Evolutionary conservation across 1,140 invertebrate species (phyloP), one percentile per base, ranked within the genome.

Genomic region (Drosophila mayri): DNA sequence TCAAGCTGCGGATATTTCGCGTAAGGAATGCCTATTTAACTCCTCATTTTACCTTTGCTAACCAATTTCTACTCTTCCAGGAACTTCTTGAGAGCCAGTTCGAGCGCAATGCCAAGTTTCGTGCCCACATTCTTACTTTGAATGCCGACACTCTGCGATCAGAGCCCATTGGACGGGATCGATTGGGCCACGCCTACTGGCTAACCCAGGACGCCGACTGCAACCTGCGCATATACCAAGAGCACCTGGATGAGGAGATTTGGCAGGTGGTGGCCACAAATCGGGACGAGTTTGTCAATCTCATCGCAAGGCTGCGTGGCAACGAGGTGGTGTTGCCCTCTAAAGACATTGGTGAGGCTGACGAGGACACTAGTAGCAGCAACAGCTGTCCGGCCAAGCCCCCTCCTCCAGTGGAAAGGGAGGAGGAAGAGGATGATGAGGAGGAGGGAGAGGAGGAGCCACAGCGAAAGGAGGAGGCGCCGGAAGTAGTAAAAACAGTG

Each of bases 241-340:
- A 99, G 94, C 97, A 99, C 92, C 95, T 97, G 61, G 98, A 99
- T 94, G 98, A 99, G 91, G 98, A 99, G 92, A 97, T 97, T 18
- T 99, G 98, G 98, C 95, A 97, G 91, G 94, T 99, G 41, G 96
- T 99, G 73, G 98, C 98, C 71, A 97, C 95, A 96, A 96, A 96
- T 91, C 93, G 96, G 57, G 95, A 96, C 72, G 96, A 96, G 76
- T 93, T 98, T 66, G 95, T 96, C 20, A 94, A 94, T 82, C 93
- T 98, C 10, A 97, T 98, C 84, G 93, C 93, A 32, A 94, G 95
- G 63, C 93, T 98, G 32, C 95, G 95, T 47, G 94, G 95, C 81
- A 95, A 95, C 38, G 95, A 96, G 84, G 94, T 95, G 62, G 93
- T 94, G 4, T 85, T 94, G 20, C 94, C 94, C 62, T 93, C 93